phyloP scores from a whole-genome alignment of 2,797 vertebrate species.

The Eleutherodactylus coqui region DNA sequence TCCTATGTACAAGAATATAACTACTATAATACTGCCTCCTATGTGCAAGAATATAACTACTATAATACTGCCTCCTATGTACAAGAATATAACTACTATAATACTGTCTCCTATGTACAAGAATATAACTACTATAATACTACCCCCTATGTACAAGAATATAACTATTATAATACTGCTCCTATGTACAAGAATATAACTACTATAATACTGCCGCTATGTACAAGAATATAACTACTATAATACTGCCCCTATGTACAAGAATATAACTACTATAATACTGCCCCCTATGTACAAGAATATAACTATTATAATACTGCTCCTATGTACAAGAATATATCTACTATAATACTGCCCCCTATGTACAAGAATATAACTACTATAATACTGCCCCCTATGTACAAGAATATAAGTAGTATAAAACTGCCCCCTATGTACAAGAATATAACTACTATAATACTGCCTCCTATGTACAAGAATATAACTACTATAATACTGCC shows the following conservation, averaged over 20 bases:
- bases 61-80: background rate
- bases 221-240: no score
- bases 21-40: background rate
- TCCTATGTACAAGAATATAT: background rate
- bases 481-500: background rate
- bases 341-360: conserved; percentile 8
- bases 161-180: no score
- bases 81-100: no score
- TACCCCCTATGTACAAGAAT: background rate
- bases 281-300: no score
- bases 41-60: background rate
- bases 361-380: conserved; percentile 11
- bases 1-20: background rate
- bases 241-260: no score
- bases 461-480: background rate
- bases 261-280: no score
- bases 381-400: conserved; percentile 13
- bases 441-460: background rate
- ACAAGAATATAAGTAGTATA: conserved; percentile 7
- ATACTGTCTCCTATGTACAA: background rate
- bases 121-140: conserved; percentile 4
- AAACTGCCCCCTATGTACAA: background rate
- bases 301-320: conserved; percentile 4
- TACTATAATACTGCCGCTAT: no score
- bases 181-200: no score